Percentiles rank a stretch among this genome's conserved stretches.
These are phyloP conservation scores for Chascanopsetta lugubris DNA, from an alignment of 2,113 vertebrate species.

Conservation along the genomic window DNA sequence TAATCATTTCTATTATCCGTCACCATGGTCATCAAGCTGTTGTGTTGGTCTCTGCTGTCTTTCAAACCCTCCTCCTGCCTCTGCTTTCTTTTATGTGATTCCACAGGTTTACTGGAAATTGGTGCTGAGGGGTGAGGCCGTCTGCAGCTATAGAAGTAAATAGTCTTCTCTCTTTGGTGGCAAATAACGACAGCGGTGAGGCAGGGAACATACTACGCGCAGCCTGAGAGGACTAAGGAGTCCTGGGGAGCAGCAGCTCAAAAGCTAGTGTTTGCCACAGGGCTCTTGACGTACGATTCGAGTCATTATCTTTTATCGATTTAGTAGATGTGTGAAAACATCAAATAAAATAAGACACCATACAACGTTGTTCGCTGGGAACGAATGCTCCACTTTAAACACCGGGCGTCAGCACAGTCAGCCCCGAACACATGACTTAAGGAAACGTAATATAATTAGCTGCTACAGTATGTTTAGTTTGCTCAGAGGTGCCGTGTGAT, in stretches of 20 bases:
- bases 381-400: not conserved
- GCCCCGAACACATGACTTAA: not conserved
- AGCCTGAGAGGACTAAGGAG: not conserved
- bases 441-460: not conserved
- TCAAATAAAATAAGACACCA: not conserved
- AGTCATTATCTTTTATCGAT: not conserved
- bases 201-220: not conserved
- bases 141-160: not conserved
- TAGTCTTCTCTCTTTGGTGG: not conserved
- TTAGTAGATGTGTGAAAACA: not conserved
- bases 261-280: not conserved
- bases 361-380: not conserved
- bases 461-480: constrained; percentile 6
- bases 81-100: not conserved
- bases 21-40: constrained; percentile 4
- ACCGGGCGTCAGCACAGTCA: not conserved
- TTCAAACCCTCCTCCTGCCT: not conserved
- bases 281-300: not conserved
- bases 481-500: not conserved
- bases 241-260: not conserved
- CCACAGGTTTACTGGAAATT: not conserved
- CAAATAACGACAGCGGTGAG: not conserved
- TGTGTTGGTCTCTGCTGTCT: not conserved
- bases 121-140: not conserved
- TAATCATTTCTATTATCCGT: constrained; percentile 34